A percentile compares a stretch with the other conserved stretches of the same genome.
Evolutionary conservation across 2,113 vertebrate genomes (phyloP).

Genomic region (Accipiter virgatus): DNA sequence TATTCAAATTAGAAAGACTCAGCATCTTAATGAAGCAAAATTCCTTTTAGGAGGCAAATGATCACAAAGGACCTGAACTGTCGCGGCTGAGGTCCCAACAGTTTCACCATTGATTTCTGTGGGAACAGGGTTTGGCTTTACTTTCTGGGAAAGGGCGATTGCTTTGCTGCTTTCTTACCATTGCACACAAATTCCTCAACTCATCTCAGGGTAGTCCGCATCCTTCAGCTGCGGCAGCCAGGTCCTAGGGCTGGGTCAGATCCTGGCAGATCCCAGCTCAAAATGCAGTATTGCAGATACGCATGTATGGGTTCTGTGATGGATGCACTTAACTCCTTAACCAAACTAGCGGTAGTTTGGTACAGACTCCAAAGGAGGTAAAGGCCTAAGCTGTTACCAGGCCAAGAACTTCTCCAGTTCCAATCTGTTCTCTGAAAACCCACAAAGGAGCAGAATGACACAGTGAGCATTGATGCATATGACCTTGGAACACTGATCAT

Average conservation of each 20-base stretch:
- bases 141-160: not conserved
- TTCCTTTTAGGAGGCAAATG: not conserved
- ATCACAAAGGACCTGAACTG: not conserved
- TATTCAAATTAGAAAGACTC: not conserved
- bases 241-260: not conserved
- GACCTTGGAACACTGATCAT: not conserved
- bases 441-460: not conserved
- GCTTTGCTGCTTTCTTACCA: not conserved
- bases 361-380: not conserved
- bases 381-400: not conserved
- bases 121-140: not conserved
- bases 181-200: not conserved
- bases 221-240: not conserved
- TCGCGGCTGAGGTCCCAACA: not conserved
- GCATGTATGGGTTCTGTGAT: not conserved
- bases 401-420: not conserved
- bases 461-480: not conserved
- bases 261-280: not conserved
- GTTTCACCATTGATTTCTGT: not conserved
- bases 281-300: not conserved
- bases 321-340: accelerated
- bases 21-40: not conserved
- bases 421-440: not conserved
- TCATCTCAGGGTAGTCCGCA: not conserved
- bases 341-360: not conserved